phyloP scores from a whole-genome alignment of 1,140 invertebrate genomes.

The Microvelia longipes region DNA sequence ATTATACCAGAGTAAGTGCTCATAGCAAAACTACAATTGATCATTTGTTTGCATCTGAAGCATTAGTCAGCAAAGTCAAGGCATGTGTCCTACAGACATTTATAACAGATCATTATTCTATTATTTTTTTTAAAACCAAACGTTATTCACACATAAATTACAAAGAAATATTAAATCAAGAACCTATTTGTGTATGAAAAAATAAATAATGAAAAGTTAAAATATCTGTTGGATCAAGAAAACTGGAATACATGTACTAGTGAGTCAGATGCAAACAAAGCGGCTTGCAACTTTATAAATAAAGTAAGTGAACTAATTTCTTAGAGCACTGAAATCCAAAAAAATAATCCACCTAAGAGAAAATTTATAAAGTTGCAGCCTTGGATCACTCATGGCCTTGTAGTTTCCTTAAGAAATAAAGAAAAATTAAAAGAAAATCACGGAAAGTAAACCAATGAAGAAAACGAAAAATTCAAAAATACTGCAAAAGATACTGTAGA shows the following conservation, averaged over 20 bases:
- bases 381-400: not conserved
- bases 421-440: not conserved
- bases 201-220: not conserved
- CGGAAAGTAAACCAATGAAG: not conserved
- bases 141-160: not conserved
- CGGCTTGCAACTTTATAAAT: not conserved
- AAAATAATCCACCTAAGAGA: too few species aligned
- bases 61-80: not conserved
- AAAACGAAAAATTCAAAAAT: too few species aligned
- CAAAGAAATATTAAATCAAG: not conserved
- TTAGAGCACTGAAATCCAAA: not conserved
- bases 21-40: not conserved
- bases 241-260: not conserved
- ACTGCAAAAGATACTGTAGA: not conserved
- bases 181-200: not conserved
- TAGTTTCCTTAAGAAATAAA: not conserved
- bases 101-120: not conserved
- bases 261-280: not conserved
- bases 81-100: not conserved
- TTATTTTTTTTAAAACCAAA: not conserved
- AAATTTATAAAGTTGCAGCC: not conserved
- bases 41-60: not conserved
- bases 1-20: not conserved
- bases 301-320: not conserved
- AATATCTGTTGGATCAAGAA: not conserved